Percentiles rank a stretch among this genome's conserved stretches.
Conservation (phyloP, 64 coral and sea anemone species). For the Porites australiensis region DNA sequence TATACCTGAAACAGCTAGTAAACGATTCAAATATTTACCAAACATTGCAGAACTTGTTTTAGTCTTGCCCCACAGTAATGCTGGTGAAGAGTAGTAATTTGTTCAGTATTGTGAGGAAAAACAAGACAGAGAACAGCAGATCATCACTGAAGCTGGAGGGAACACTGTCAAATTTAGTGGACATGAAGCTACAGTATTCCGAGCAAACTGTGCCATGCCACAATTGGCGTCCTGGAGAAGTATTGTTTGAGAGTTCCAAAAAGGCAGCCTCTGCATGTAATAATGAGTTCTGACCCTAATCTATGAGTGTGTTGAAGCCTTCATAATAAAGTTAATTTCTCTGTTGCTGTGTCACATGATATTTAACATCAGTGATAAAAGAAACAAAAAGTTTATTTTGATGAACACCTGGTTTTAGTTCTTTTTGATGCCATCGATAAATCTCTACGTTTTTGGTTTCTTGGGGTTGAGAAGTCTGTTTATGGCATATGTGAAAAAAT, state of each 20-base stretch:
- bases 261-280: constrained; percentile 36
- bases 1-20: constrained; percentile 23
- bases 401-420: too few species aligned
- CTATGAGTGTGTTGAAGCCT: too few species aligned
- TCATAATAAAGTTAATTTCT: too few species aligned
- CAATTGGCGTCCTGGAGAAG: constrained; percentile 38
- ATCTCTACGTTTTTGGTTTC: too few species aligned
- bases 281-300: constrained; percentile 4
- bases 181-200: constrained; percentile 65
- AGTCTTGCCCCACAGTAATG: constrained; percentile 53
- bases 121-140: constrained; percentile 64
- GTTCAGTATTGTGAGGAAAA: constrained; percentile 71
- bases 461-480: too few species aligned
- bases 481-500: too few species aligned
- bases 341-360: too few species aligned
- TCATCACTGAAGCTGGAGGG: constrained; percentile 47
- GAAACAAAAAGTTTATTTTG: too few species aligned
- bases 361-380: too few species aligned
- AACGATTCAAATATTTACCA: constrained; percentile 62
- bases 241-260: constrained; percentile 12
- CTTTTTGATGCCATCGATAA: too few species aligned
- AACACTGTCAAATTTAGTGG: constrained; percentile 61
- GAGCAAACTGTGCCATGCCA: constrained; percentile 48
- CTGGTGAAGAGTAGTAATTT: constrained; percentile 57
- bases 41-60: constrained; percentile 52